Base-by-base conservation (phyloP, 2,797 vertebrate genomes). In the Anomalospiza imberbis region DNA sequence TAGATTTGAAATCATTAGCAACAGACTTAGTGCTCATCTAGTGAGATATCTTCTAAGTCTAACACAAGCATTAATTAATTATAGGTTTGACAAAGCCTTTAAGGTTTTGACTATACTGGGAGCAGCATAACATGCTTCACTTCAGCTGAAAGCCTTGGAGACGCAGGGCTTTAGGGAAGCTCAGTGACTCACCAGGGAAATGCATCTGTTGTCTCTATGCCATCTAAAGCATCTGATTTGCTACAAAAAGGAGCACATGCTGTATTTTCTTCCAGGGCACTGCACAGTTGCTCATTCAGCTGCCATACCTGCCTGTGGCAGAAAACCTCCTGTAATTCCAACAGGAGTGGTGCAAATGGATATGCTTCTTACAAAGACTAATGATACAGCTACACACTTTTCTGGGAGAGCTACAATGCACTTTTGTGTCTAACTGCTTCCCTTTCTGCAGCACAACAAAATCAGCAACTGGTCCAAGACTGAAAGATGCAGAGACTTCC, bases 1-100 rank as follows among this genome's bases (percentile, higher is more conserved):
- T 38, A 93, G 88, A 87, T 91, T 91, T 90, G 77, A 96, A 94
- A 93, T 93, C 67, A 95, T 91, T 91, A 91, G 65, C 74, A 88
- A 86, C 32, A 71, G 74, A 53, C 42, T 84, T 79, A 85, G 26
- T 6, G 19, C 76, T 90, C 87, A 88, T 91, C 81, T 61, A 90
- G 36, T 22, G 28, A 79, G 44, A 13, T 48, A 94, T 51, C 76
- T 92, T 92, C 66, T 72, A 93, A 87, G 63, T n/a, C 71, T 91
- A 88, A 91, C 63, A 79, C 25, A 61, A 86, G 34, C 3, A 12
- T 70, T 89, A 91, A 93, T 95, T 93, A 97, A 94, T 92, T 86
- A 86, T 6, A 63, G 67, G 60, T 87, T 91, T 87, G 60, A 88
- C 72, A 74, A 62, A 91, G 80, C 34, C 85, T 89, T 82, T 80